Evolutionary conservation across 1,140 invertebrate species (phyloP).

Genomic region (Chrysopa pallens): DNA sequence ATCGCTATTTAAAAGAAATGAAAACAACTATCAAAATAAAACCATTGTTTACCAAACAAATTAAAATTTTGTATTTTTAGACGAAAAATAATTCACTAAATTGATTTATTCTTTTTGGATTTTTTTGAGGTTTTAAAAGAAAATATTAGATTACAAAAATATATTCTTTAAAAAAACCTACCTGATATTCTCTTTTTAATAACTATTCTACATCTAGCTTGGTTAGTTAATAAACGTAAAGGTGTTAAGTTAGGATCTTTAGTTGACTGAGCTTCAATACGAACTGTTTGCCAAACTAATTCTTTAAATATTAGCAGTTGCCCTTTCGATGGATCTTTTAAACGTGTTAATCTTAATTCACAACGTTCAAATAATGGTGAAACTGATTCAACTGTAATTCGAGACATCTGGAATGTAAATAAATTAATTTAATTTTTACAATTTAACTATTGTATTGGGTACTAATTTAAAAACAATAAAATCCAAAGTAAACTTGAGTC

Average conservation of each 20-base stretch:
- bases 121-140: not conserved
- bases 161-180: slow-evolving; percentile 18
- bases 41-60: too few species aligned
- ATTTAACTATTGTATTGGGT: not conserved
- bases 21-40: too few species aligned
- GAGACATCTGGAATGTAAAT: slow-evolving; percentile 50
- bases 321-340: slow-evolving; percentile 74
- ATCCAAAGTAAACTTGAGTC: too few species aligned
- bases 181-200: slow-evolving; percentile 87
- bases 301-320: slow-evolving; percentile 96
- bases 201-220: slow-evolving; percentile 85
- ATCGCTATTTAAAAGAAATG: too few species aligned
- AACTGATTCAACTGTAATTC: slow-evolving; percentile 82
- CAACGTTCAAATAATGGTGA: slow-evolving; percentile 72
- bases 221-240: slow-evolving; percentile 82
- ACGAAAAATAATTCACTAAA: not conserved
- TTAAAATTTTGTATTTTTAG: too few species aligned
- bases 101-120: not conserved
- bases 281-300: slow-evolving; percentile 88
- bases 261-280: slow-evolving; percentile 81
- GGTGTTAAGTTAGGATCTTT: slow-evolving; percentile 70
- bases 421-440: not conserved
- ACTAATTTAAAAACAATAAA: too few species aligned
- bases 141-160: too few species aligned
- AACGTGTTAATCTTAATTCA: slow-evolving; percentile 70